Percentiles rank a stretch among this genome's conserved stretches.
Evolutionary conservation across 2,113 vertebrate genomes (phyloP).

Genomic region (Notarius quadriscutis): DNA sequence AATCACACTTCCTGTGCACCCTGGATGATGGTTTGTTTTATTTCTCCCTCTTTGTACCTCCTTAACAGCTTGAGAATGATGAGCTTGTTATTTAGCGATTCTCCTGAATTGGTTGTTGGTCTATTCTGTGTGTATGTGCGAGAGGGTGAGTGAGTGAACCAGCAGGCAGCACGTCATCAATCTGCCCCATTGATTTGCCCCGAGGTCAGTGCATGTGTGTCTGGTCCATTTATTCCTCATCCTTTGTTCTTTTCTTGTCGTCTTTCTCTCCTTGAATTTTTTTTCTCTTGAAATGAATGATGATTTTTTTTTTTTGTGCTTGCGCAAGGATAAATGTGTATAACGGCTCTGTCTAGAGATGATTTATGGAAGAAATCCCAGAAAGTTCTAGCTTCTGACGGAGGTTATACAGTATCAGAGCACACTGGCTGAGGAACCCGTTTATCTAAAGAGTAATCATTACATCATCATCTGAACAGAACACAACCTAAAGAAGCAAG

Average conservation of each 20-base stretch:
- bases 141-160: not conserved
- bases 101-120: not conserved
- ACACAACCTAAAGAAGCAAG: no score
- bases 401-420: not conserved
- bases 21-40: not conserved
- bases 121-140: conserved; percentile 2
- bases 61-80: not conserved
- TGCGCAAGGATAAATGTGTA: not conserved
- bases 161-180: not conserved
- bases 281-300: not conserved
- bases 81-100: not conserved
- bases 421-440: no score
- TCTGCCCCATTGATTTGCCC: conserved; percentile 15
- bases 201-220: conserved; percentile 1
- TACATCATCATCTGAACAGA: no score
- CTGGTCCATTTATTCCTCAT: not conserved
- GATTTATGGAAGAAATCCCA: not conserved
- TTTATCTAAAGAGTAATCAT: no score
- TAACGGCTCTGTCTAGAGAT: not conserved
- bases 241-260: not conserved
- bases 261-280: not conserved
- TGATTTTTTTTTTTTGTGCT: not conserved
- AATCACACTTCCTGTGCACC: not conserved
- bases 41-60: not conserved
- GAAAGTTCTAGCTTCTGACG: not conserved